Conservation (phyloP, 2,113 vertebrate genomes). For the Cyanistes caeruleus region DNA sequence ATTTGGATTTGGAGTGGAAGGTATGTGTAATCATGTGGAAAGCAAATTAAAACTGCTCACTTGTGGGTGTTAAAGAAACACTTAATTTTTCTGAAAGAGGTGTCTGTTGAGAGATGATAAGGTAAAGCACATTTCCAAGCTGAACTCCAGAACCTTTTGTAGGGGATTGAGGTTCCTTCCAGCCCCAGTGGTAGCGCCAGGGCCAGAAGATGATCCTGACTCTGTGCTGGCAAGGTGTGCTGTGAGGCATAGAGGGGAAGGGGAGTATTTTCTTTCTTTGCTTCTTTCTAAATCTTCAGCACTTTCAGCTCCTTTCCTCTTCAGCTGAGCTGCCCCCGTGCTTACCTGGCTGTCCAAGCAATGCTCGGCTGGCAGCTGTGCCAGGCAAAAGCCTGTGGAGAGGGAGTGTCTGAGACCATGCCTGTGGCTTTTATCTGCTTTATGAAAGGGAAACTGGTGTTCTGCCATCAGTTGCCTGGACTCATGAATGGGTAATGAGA, state of each 20-base stretch:
- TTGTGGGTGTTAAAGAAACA: not conserved
- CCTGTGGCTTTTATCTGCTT: not conserved
- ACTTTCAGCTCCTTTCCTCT: not conserved
- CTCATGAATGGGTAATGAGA: not conserved
- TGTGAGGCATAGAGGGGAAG: not conserved
- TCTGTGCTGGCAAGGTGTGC: not conserved
- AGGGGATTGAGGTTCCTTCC: not conserved
- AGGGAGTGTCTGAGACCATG: not conserved
- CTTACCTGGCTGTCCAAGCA: not conserved
- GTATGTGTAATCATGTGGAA: slow-evolving; percentile 14
- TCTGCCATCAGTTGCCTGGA: not conserved
- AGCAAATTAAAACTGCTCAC: slow-evolving; percentile 13
- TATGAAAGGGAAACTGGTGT: not conserved
- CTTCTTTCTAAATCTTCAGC: not conserved
- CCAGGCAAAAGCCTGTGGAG: not conserved
- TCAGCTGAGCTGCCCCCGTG: not conserved
- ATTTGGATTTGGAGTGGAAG: slow-evolving; percentile 2
- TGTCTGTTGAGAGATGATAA: slow-evolving; percentile 16
- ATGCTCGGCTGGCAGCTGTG: not conserved
- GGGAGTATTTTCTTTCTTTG: not conserved
- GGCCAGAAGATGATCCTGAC: not conserved
- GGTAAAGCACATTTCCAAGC: not conserved
- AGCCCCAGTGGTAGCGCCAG: accelerated
- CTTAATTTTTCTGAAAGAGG: not conserved
- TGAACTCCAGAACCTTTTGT: not conserved